Percentiles rank a stretch among this genome's conserved stretches.
Conservation (phyloP, 2,888 invertebrate species). For the Chrysina gloriosa region DNA sequence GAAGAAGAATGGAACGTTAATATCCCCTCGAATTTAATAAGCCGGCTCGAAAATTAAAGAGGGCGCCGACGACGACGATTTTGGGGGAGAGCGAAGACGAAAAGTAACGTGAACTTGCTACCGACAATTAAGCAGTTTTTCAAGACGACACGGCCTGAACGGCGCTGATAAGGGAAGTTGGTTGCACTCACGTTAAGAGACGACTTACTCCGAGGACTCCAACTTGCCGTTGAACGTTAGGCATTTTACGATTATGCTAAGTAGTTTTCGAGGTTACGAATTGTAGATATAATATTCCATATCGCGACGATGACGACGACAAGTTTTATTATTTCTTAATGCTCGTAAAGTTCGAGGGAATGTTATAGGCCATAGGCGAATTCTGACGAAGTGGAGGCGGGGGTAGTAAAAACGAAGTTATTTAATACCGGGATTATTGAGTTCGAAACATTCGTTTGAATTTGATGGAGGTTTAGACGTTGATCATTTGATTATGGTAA, state of each 20-base stretch:
- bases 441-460: no score
- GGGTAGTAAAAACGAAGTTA: no score
- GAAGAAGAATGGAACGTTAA: neutral
- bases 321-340: slow-evolving; percentile 5
- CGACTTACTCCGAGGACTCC: slow-evolving; percentile 4
- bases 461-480: no score
- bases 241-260: slow-evolving; percentile 30
- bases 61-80: neutral
- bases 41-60: neutral
- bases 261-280: slow-evolving; percentile 19
- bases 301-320: neutral
- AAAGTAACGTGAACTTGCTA: slow-evolving; percentile 2
- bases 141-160: slow-evolving; percentile 47
- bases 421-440: no score
- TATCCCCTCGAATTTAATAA: slow-evolving; percentile 21
- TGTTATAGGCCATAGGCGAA: no score
- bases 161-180: slow-evolving; percentile 47
- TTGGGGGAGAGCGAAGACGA: neutral
- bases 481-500: no score
- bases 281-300: no score
- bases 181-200: slow-evolving; percentile 10
- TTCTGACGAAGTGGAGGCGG: no score
- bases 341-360: neutral
- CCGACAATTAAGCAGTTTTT: slow-evolving; percentile 52
- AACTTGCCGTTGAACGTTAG: slow-evolving; percentile 13